A percentile compares a stretch with the other conserved stretches of the same genome.
Evolutionary conservation across 2,888 invertebrate species (phyloP).

Genomic region (Siphlonurus alternatus): DNA sequence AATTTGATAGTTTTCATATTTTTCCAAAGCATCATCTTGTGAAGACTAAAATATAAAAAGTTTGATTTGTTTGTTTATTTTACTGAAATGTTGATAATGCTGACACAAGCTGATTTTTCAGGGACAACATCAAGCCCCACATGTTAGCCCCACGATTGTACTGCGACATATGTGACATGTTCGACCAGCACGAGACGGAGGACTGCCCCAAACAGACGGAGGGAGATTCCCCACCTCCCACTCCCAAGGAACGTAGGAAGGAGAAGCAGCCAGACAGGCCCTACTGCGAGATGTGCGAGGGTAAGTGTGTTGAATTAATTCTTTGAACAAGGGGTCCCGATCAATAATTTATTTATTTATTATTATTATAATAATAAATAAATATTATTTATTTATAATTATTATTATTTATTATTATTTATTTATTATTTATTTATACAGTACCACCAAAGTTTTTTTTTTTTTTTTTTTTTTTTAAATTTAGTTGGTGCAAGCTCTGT

Average conservation of each 20-base stretch:
- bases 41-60: not conserved
- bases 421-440: no score
- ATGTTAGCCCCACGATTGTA: conserved; percentile 60
- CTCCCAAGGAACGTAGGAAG: conserved; percentile 23
- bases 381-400: not conserved
- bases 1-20: not conserved
- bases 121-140: conserved; percentile 24
- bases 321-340: not conserved
- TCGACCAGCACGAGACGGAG: conserved; percentile 94
- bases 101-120: conserved; percentile 15
- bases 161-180: conserved; percentile 96
- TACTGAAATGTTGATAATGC: no score
- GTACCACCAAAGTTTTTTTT: no score
- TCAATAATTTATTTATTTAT: not conserved
- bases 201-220: conserved; percentile 80
- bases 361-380: not conserved
- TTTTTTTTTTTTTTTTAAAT: no score
- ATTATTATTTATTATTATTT: no score
- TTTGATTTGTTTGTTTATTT: conserved; percentile 10
- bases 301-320: conserved; percentile 31
- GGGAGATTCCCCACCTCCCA: conserved; percentile 34
- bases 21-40: not conserved
- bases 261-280: conserved; percentile 37
- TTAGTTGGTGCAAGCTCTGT: no score
- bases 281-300: conserved; percentile 89